Evolutionary conservation across 2,113 vertebrate species (phyloP).

Genomic region (Anguilla japonica): DNA sequence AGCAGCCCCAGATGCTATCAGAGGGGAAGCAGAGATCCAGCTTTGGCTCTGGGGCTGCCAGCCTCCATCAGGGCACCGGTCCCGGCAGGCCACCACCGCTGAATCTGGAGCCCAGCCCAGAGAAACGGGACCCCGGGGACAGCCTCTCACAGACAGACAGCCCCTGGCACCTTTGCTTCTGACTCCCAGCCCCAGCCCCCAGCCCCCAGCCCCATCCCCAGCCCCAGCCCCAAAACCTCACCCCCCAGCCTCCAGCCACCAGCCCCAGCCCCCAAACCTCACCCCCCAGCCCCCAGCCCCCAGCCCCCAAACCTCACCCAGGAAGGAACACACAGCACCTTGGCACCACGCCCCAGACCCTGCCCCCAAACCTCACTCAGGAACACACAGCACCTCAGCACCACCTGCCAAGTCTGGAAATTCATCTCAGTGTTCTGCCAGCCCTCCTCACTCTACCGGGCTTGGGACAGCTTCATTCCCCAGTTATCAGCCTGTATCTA

Average conservation of each 20-base stretch:
- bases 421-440: neutral
- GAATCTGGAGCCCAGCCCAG: neutral
- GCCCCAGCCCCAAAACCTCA: no score
- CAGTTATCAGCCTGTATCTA: neutral
- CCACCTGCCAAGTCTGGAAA: neutral
- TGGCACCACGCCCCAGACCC: no score
- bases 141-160: neutral
- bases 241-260: neutral
- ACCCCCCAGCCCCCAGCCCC: no score
- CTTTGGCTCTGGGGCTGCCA: neutral
- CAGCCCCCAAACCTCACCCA: neutral
- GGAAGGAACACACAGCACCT: neutral
- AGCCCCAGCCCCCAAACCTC: neutral
- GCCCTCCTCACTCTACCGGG: neutral
- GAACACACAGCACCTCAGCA: neutral
- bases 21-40: neutral
- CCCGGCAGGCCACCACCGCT: neutral
- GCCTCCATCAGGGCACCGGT: neutral
- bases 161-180: neutral
- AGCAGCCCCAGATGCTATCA: neutral
- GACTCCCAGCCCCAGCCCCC: neutral
- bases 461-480: neutral
- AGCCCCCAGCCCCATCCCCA: neutral
- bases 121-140: neutral
- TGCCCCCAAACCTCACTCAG: neutral